These are phyloP conservation scores for Pteronura brasiliensis DNA, from an alignment of 2,113 vertebrate species.

Conservation along the genomic window DNA sequence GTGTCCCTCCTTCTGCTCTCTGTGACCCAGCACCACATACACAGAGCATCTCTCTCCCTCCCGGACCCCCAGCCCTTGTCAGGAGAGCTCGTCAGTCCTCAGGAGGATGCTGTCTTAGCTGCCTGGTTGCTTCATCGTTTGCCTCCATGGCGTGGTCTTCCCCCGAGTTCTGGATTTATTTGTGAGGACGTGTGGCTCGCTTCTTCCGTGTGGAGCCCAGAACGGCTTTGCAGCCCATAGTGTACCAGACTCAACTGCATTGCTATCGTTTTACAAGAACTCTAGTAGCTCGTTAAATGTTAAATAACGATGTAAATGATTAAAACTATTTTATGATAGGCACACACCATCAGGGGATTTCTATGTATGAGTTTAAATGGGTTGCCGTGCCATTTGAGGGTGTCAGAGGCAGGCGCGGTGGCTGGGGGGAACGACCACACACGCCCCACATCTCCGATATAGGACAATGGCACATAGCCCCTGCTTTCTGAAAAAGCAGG, in stretches of 20 bases:
- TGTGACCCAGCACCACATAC: no score
- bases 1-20: fast-evolving
- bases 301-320: background rate
- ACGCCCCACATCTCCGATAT: background rate
- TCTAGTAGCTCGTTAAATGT: background rate
- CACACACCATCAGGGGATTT: background rate
- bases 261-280: background rate
- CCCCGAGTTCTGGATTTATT: no score
- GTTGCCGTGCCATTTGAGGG: background rate
- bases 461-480: background rate
- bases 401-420: background rate
- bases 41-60: fast-evolving
- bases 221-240: background rate
- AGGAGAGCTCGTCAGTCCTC: background rate
- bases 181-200: fast-evolving
- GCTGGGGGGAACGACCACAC: fast-evolving
- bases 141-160: fast-evolving
- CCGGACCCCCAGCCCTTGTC: fast-evolving
- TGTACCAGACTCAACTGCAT: background rate
- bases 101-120: fast-evolving
- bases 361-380: background rate
- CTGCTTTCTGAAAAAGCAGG: background rate
- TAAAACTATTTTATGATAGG: background rate
- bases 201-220: background rate
- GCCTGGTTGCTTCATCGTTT: background rate